Evolutionary conservation across 2,113 vertebrate genomes (phyloP), one percentile per base, ranked within the genome.

Genomic region (Empidonax traillii): DNA sequence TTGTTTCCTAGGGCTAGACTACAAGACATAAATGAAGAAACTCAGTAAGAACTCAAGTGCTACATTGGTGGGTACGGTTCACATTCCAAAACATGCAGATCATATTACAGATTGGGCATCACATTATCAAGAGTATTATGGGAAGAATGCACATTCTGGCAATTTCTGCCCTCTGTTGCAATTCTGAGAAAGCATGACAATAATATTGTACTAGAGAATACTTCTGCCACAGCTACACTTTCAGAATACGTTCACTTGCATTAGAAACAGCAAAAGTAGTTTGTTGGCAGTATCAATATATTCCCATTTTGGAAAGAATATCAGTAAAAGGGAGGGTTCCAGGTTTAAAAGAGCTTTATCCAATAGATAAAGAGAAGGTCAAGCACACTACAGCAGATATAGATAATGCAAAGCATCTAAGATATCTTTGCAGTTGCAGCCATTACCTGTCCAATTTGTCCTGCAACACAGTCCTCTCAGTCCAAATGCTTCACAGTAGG

Each of bases 1-100:
- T 89, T 94, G 33, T 93, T 89, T 95, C 91, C 78, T 53, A 63
- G 56, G 87, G 94, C 46, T 51, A 78, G 52, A 63, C 67, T 91
- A 18, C 20, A 55, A 72, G 87, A 80, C 25, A 30, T 49, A 63
- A 28, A 63, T 12, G 24, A 58, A 73, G 75, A 66, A 89, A 43
- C 63, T 66, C 71, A n/a, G 7, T 7, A 61, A 25, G 58, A 19
- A 49, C 25, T 51, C 33, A 52, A 55, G 43, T 49, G 27, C 46
- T 3, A 6, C 68, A 59, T 14, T 33, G 47, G 33, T 65, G 55
- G 43, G 43, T 58, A 88, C 0, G 0, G 72, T 59, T 83, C 63
- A 52, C 59, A 53, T 94, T 87, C 78, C 83, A 63, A 49, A 90
- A 89, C 33, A 25, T 4, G 55, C 46, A 82, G 91, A 61, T 90